Percentiles rank a stretch among this genome's conserved stretches.
These are phyloP conservation scores for Apodemia zela DNA, from an alignment of 2,888 invertebrate species.

Conservation along the genomic window DNA sequence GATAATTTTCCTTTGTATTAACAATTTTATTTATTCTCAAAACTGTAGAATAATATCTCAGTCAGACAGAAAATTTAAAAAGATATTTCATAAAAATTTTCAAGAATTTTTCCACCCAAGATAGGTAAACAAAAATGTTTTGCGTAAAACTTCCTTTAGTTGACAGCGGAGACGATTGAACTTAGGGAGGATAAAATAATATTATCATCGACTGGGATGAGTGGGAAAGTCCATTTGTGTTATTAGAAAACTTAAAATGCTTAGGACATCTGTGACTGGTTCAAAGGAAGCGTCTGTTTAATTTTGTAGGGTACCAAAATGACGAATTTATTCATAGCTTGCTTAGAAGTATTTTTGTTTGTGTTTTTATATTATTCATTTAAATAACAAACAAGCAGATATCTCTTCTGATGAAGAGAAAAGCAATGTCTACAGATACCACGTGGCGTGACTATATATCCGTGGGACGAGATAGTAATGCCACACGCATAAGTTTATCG, in stretches of 20 bases:
- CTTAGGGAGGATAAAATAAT: conserved; percentile 48
- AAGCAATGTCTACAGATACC: no score
- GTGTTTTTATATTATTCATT: neutral
- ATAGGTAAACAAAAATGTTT: conserved; percentile 40
- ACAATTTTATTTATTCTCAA: neutral
- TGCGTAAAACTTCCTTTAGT: conserved; percentile 39
- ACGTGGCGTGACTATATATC: no score
- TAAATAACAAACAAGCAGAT: no score
- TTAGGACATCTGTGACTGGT: conserved; percentile 38
- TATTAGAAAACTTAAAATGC: conserved; percentile 48
- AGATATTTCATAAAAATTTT: conserved; percentile 18
- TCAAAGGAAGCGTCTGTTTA: conserved; percentile 30
- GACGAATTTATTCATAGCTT: conserved; percentile 6
- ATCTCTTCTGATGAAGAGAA: no score
- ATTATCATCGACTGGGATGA: conserved; percentile 48
- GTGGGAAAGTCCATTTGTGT: conserved; percentile 52
- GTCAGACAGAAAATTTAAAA: conserved; percentile 17
- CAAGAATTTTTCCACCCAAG: conserved; percentile 33
- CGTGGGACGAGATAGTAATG: no score
- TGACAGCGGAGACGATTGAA: conserved; percentile 40
- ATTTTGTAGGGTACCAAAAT: conserved; percentile 22
- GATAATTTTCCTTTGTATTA: neutral
- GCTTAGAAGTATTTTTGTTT: conserved; percentile 15
- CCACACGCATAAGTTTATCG: no score
- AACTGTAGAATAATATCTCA: neutral